A percentile compares a stretch with the other conserved stretches of the same genome.
Conservation (phyloP, 2,797 vertebrate species). For the Typhlichthys subterraneus region DNA sequence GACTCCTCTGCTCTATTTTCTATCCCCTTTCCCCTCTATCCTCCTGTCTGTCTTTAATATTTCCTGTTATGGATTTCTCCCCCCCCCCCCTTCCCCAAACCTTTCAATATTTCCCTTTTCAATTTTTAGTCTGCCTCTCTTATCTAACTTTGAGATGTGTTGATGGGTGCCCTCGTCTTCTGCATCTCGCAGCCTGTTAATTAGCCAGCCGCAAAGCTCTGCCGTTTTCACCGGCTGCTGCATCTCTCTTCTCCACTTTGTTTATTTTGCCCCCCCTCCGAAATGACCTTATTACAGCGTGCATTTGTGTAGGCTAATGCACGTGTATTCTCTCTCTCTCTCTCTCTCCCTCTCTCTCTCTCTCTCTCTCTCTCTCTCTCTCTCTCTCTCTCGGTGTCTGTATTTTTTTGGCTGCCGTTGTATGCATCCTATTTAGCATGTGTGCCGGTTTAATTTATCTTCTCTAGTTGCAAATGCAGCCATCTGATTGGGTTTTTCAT, state of each 20-base stretch:
- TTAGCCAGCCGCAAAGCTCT: background rate
- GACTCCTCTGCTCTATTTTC: slow-evolving; percentile 59
- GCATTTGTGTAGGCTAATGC: slow-evolving; percentile 51
- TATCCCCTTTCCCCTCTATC: background rate
- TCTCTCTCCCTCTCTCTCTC: no score
- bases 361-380: background rate
- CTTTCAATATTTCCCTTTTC: background rate
- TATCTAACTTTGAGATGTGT: slow-evolving; percentile 61
- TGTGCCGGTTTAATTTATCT: slow-evolving; percentile 65
- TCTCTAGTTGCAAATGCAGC: slow-evolving; percentile 54
- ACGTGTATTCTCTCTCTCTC: slow-evolving; percentile 8
- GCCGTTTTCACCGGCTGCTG: background rate
- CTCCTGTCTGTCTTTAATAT: background rate
- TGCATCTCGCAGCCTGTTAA: slow-evolving; percentile 8
- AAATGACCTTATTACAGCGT: slow-evolving; percentile 67
- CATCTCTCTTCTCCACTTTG: slow-evolving; percentile 55
- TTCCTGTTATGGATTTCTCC: slow-evolving; percentile 13
- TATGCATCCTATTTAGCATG: slow-evolving; percentile 66
- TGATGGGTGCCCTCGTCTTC: slow-evolving; percentile 52
- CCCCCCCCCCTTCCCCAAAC: background rate
- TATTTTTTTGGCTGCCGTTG: slow-evolving; percentile 70
- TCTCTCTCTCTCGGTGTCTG: slow-evolving; percentile 54
- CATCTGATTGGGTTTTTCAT: slow-evolving; percentile 44
- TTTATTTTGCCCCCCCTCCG: slow-evolving; percentile 57
- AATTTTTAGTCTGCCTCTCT: slow-evolving; percentile 32